phyloP scores from a whole-genome alignment of 2,797 vertebrate species.

The Lophura swinhoii region DNA sequence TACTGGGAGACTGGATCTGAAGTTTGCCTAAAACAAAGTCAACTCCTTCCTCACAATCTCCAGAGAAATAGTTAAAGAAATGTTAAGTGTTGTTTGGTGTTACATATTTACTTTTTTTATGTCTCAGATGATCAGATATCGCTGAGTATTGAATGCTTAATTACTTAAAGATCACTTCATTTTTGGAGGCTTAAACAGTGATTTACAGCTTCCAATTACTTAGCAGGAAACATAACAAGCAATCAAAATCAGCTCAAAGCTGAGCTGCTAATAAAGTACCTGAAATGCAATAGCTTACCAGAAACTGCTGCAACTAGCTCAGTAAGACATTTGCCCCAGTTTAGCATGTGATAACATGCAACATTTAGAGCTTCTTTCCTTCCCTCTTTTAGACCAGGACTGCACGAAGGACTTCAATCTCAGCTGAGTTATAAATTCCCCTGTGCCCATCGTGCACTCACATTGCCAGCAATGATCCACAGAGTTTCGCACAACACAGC shows the following conservation, averaged over 20 bases:
- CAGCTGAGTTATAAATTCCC: rapidly evolving
- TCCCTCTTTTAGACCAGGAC: not conserved
- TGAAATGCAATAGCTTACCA: not conserved
- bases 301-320: not conserved
- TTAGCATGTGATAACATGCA: not conserved
- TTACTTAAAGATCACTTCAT: slow-evolving; percentile 54
- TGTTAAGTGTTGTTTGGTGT: not conserved
- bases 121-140: slow-evolving; percentile 31
- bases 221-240: slow-evolving; percentile 60
- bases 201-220: slow-evolving; percentile 57
- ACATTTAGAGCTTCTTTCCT: not conserved
- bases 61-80: slow-evolving; percentile 10
- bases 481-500: not conserved
- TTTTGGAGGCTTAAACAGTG: slow-evolving; percentile 61
- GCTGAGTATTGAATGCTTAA: slow-evolving; percentile 58
- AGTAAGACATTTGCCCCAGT: not conserved
- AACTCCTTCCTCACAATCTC: not conserved
- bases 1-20: slow-evolving; percentile 42
- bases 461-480: not conserved
- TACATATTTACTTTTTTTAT: slow-evolving; percentile 43
- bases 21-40: not conserved
- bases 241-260: slow-evolving; percentile 7
- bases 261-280: slow-evolving; percentile 12
- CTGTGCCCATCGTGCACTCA: rapidly evolving
- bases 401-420: not conserved